Percentiles rank a stretch among this genome's conserved stretches.
These are phyloP conservation scores for Ophiothrix spiculata DNA, from an alignment of 35 echinoderm and acorn worm genomes.

Conservation along the genomic window DNA sequence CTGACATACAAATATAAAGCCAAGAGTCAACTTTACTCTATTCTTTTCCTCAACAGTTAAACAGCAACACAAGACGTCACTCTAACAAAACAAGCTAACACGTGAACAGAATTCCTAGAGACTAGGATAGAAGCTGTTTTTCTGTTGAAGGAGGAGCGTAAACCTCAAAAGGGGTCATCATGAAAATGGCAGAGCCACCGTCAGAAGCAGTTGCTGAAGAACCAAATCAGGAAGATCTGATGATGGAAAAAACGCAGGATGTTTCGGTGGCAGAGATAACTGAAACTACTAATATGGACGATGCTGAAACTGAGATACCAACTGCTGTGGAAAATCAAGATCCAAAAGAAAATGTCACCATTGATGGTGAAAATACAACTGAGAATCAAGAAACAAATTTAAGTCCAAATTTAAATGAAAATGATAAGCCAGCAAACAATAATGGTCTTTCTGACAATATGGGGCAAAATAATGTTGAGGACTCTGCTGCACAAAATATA, in stretches of 20 bases:
- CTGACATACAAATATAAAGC: too few species aligned
- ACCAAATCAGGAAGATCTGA: neutral
- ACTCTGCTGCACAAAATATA: too few species aligned
- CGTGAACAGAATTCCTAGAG: neutral
- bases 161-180: too few species aligned
- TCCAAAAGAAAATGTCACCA: neutral
- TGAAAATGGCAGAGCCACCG: neutral
- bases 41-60: neutral
- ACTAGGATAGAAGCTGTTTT: too few species aligned
- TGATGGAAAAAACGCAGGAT: slow-evolving; percentile 10
- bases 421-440: too few species aligned
- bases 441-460: too few species aligned
- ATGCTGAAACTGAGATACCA: neutral
- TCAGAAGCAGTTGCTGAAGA: neutral
- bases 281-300: neutral
- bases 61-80: neutral
- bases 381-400: neutral
- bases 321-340: neutral
- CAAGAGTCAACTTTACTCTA: neutral
- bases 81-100: neutral
- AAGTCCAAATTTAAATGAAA: too few species aligned
- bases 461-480: too few species aligned
- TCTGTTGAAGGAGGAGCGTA: too few species aligned
- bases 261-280: neutral
- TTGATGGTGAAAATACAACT: neutral